Conservation (phyloP, 2,113 vertebrate genomes). For the Forbesichthys agassizii region DNA sequence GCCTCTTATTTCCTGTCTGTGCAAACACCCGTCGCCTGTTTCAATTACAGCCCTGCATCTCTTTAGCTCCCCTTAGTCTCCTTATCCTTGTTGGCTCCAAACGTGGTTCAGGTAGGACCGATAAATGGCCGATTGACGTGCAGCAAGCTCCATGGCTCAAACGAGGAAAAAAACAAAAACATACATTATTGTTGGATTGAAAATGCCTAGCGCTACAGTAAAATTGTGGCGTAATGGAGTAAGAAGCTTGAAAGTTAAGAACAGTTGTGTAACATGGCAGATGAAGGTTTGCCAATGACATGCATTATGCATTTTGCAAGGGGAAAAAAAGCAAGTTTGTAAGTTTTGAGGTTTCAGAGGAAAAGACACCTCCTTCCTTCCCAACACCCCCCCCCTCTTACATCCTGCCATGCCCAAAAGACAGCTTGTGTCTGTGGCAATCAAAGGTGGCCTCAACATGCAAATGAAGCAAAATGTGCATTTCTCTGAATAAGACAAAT, state of each 20-base stretch:
- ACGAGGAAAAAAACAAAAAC: slow-evolving; percentile 30
- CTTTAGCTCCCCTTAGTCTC: slow-evolving; percentile 64
- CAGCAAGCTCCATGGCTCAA: slow-evolving; percentile 49
- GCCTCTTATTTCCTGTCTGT: slow-evolving; percentile 99
- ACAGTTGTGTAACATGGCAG: slow-evolving; percentile 7
- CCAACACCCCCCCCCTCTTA: not conserved
- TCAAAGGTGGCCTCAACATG: slow-evolving; percentile 8
- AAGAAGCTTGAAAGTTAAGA: not conserved
- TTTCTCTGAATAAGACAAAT: slow-evolving; percentile 38
- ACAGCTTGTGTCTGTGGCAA: slow-evolving; percentile 23
- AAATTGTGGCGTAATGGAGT: not conserved
- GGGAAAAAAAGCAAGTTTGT: not conserved
- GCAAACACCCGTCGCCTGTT: slow-evolving; percentile 93
- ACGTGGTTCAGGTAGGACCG: slow-evolving; percentile 29
- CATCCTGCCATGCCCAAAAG: slow-evolving; percentile 20
- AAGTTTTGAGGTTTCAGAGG: slow-evolving; percentile 20
- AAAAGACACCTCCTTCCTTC: slow-evolving; percentile 28
- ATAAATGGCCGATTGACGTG: slow-evolving; percentile 84
- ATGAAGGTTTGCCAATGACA: slow-evolving; percentile 5
- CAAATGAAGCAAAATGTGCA: slow-evolving; percentile 22
- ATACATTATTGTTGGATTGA: slow-evolving; percentile 3
- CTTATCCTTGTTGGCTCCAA: slow-evolving; percentile 72
- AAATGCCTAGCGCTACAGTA: not conserved
- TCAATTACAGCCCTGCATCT: slow-evolving; percentile 89
- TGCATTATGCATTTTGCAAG: slow-evolving; percentile 11